Conservation (phyloP, 2,113 vertebrate genomes). For the Rostratula benghalensis region DNA sequence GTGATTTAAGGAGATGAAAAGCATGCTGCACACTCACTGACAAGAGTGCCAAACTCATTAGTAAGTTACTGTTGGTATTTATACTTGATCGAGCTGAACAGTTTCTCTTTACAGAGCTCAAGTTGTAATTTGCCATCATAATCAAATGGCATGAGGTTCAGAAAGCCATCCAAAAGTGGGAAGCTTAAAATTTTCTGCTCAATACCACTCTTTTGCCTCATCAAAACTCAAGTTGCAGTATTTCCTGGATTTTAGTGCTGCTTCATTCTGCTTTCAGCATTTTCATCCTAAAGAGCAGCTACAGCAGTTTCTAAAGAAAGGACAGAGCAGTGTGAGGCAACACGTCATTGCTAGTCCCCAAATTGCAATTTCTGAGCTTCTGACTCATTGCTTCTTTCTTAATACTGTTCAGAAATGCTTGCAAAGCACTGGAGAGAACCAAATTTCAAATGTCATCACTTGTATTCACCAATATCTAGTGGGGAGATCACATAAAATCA, state of each 20-base stretch:
- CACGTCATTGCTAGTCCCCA: neutral
- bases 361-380: neutral
- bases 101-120: neutral
- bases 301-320: constrained; percentile 27
- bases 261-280: neutral
- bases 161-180: neutral
- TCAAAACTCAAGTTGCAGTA: neutral
- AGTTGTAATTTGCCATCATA: neutral
- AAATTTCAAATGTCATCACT: neutral
- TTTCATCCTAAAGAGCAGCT: neutral
- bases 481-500: neutral
- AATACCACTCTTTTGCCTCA: neutral
- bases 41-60: neutral
- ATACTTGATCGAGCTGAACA: neutral
- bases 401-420: neutral
- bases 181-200: neutral
- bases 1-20: neutral
- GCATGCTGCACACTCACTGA: neutral
- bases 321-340: neutral
- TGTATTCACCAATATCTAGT: neutral
- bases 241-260: constrained; percentile 15
- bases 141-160: neutral
- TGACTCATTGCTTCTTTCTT: neutral
- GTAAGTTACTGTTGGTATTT: neutral
- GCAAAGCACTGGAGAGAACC: neutral